These are phyloP conservation scores for Hyperoplus immaculatus DNA, from an alignment of 2,797 vertebrate genomes.

Conservation along the genomic window DNA sequence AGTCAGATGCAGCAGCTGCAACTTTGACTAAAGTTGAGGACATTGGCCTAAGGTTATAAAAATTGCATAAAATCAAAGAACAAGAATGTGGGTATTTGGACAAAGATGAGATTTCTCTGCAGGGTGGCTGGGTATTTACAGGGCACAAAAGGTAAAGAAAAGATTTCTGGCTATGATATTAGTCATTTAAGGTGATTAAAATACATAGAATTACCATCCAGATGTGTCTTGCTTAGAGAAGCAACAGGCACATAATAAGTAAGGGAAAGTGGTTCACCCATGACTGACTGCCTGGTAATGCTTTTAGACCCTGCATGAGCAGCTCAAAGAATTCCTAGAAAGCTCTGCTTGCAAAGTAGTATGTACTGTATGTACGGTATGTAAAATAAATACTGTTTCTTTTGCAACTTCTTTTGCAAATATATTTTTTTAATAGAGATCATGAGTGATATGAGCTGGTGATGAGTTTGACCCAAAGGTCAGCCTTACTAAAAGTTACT, in stretches of 20 bases:
- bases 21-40: not conserved
- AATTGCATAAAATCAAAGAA: not conserved
- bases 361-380: no score
- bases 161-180: not conserved
- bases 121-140: not conserved
- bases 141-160: not conserved
- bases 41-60: not conserved
- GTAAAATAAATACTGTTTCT: not conserved
- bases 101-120: not conserved
- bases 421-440: not conserved
- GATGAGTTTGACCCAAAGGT: not conserved
- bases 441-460: not conserved
- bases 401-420: not conserved
- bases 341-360: not conserved
- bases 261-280: not conserved
- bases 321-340: not conserved
- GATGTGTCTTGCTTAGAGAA: not conserved
- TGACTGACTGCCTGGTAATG: not conserved
- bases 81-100: not conserved
- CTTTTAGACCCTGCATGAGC: not conserved
- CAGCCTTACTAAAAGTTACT: conserved; percentile 18
- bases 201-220: not conserved
- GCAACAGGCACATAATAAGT: not conserved
- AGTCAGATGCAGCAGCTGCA: not conserved
- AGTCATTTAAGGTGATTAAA: not conserved